These are phyloP conservation scores for Drosophila saltans DNA, from an alignment of 1,140 invertebrate genomes.

Conservation along the genomic window DNA sequence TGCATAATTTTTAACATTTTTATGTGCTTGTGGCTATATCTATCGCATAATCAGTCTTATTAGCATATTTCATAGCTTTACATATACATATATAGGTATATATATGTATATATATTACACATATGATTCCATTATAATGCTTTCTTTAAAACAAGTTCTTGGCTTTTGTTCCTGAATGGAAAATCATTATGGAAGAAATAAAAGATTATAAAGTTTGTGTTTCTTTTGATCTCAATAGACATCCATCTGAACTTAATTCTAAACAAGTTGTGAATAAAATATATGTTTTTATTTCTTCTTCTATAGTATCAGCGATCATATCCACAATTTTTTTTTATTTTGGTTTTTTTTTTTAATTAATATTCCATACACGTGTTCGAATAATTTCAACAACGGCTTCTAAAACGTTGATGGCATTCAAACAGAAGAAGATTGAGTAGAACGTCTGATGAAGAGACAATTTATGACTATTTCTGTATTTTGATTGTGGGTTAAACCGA, in stretches of 20 bases:
- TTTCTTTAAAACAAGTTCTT: conserved; percentile 34
- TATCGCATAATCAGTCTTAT: conserved; percentile 40
- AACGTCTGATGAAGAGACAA: conserved; percentile 37
- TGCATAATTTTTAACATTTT: conserved; percentile 17
- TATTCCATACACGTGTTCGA: conserved; percentile 54
- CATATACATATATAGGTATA: conserved; percentile 1
- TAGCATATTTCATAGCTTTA: conserved; percentile 41
- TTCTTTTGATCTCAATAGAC: not conserved
- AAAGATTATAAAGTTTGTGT: conserved; percentile 14
- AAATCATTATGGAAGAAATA: not conserved
- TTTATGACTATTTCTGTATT: conserved; percentile 45
- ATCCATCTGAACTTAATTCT: not conserved
- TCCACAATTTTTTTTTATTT: conserved; percentile 15
- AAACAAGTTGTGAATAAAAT: not conserved
- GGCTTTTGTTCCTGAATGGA: not conserved
- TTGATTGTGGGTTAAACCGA: conserved; percentile 64
- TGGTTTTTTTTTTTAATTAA: conserved; percentile 19
- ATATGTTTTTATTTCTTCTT: conserved; percentile 18
- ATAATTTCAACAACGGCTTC: conserved; percentile 66
- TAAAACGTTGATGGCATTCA: conserved; percentile 56
- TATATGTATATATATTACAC: not conserved
- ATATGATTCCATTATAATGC: conserved; percentile 21
- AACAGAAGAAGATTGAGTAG: conserved; percentile 40
- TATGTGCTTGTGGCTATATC: conserved; percentile 32
- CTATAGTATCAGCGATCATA: conserved; percentile 37